These are phyloP conservation scores for Spilogale gracilis DNA, from an alignment of 2,113 vertebrate species.

Conservation along the genomic window DNA sequence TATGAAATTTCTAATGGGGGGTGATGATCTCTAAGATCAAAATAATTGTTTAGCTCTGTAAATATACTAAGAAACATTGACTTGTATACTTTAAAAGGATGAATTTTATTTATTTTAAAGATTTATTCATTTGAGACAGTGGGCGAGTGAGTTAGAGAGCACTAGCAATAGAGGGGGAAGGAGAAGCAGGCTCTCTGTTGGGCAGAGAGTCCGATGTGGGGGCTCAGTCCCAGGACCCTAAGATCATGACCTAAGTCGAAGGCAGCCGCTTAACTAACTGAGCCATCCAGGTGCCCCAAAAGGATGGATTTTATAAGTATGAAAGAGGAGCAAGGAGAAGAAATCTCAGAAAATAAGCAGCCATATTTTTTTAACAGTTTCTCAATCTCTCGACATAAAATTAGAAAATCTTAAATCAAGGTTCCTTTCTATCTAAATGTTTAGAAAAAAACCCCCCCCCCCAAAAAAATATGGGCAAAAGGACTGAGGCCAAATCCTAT, in stretches of 20 bases:
- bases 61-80: background rate
- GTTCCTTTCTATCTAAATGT: background rate
- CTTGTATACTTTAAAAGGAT: background rate
- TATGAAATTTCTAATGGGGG: background rate
- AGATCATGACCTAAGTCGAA: background rate
- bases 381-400: background rate
- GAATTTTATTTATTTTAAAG: background rate
- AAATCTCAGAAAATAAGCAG: background rate
- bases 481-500: background rate
- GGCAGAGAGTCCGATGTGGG: background rate
- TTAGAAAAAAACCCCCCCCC: background rate
- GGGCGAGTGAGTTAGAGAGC: background rate
- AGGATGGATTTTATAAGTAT: background rate
- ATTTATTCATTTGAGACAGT: background rate
- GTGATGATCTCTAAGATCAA: background rate
- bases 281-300: background rate
- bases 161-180: background rate
- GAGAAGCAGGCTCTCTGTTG: background rate
- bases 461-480: background rate
- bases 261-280: background rate
- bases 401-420: constrained; percentile 18
- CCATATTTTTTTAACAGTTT: background rate
- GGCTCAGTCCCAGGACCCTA: background rate
- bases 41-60: background rate
- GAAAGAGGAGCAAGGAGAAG: background rate